Evolutionary conservation across 2,113 vertebrate species (phyloP), one percentile per base, ranked within the genome.

Genomic region (Mastomys coucha): DNA sequence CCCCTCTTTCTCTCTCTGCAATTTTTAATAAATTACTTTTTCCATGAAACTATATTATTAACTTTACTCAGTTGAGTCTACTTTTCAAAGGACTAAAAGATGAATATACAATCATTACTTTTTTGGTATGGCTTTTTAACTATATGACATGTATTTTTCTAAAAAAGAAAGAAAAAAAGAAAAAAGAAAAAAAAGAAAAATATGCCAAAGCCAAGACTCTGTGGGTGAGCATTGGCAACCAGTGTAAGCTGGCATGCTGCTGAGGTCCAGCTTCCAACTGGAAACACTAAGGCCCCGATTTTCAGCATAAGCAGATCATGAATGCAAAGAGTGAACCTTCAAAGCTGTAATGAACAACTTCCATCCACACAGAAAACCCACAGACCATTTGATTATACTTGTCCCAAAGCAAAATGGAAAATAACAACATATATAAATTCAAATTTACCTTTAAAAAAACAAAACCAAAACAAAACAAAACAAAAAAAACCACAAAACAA

Each of bases 21-120:
- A 10, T 19, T 42, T 75, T 89, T 31, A 89, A 60, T 49, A 42
- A 63, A 42, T 58, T 70, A 85, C n/a, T 67, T 56, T 94, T 80
- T 70, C 16, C 20, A 58, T 92, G 19, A 7, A 22, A 89, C 5
- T 12, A 56, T 76, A 36, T 51, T 49, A 70, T 70, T 72, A 87
- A 86, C 22, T 87, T 87, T 63, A 70, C 70, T 94, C 42, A 86
- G 65, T 88, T 89, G 88, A 51, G 11, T 69, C 65, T 73, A 53
- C 14, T 88, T 91, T 85, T 58, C 12, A 56, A 76, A 39, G 7
- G 80, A 88, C 36, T 24, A 22, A 26, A 89, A 42, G 42, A 75
- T 69, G 28, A 73, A 56, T 70, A 53, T 75, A 33, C 77, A 24
- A 60, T 92, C 5, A 91, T 87, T 49, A 58, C 45, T 60, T 63